A percentile compares a stretch with the other conserved stretches of the same genome.
These are phyloP conservation scores for Drosophila obscura DNA, from an alignment of 1,140 invertebrate species.

Conservation along the genomic window DNA sequence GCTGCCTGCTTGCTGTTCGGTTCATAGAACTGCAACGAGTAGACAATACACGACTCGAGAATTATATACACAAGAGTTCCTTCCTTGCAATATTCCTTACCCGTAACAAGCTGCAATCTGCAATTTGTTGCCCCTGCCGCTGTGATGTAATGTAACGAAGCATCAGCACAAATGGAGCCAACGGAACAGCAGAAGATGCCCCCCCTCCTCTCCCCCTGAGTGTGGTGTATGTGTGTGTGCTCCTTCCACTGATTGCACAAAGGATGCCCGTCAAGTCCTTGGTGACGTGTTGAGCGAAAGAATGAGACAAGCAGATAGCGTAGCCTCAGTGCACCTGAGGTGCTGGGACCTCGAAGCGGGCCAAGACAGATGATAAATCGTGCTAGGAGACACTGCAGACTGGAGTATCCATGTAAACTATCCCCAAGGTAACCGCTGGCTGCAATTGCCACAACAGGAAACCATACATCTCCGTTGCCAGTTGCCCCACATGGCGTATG, in stretches of 20 bases:
- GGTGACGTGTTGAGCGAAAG: conserved; percentile 75
- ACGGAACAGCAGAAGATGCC: conserved; percentile 13
- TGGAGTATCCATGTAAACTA: not conserved
- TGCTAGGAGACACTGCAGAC: not conserved
- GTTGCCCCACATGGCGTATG: conserved; percentile 13
- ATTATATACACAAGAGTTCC: conserved; percentile 41
- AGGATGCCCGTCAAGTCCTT: conserved; percentile 75
- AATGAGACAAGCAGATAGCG: conserved; percentile 52
- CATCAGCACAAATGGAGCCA: conserved; percentile 41
- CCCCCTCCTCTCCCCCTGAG: too few relatives aligned
- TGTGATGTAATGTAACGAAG: conserved; percentile 57
- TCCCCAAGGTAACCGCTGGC: not conserved
- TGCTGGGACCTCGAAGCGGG: not conserved
- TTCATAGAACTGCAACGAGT: conserved; percentile 15
- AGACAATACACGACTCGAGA: conserved; percentile 51
- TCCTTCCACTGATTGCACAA: conserved; percentile 76
- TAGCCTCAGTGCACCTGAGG: conserved; percentile 49
- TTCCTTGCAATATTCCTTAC: conserved; percentile 39
- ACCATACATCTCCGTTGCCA: not conserved
- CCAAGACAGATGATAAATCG: conserved; percentile 22
- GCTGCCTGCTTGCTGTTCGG: not conserved
- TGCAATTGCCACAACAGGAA: not conserved
- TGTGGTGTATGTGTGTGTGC: conserved; percentile 14
- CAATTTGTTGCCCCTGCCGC: conserved; percentile 14
- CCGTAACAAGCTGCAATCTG: conserved; percentile 60